phyloP scores from a whole-genome alignment of 2,888 invertebrate genomes.

The Drosophila paramelanica region DNA sequence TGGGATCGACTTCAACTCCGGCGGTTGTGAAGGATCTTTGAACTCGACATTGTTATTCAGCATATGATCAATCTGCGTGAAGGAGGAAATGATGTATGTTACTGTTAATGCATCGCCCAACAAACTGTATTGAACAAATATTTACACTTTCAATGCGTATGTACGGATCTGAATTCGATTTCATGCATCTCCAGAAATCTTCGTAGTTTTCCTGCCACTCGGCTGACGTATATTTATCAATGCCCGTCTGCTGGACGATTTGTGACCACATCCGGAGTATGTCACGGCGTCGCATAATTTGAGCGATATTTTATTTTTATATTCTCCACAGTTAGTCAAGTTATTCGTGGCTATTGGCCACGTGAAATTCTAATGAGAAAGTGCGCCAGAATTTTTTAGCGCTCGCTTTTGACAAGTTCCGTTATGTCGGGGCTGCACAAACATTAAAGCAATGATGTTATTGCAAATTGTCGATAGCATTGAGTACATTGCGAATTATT shows the following conservation, averaged over 20 bases:
- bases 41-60: no score
- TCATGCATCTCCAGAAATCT: conserved; percentile 26
- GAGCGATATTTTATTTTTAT: no score
- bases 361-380: conserved; percentile 1
- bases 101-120: background rate
- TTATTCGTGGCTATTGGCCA: background rate
- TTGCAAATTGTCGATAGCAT: background rate
- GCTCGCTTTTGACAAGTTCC: conserved; percentile 24
- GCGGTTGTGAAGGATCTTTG: background rate
- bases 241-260: conserved; percentile 19
- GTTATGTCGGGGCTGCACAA: conserved; percentile 23
- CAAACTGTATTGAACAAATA: background rate
- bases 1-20: background rate
- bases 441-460: background rate
- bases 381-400: background rate
- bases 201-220: conserved; percentile 34
- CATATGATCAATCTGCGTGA: background rate
- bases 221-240: conserved; percentile 14
- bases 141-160: conserved; percentile 28
- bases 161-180: background rate
- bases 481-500: background rate
- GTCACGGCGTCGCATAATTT: conserved; percentile 30
- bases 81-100: background rate
- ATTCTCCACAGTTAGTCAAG: background rate
- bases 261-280: conserved; percentile 37